Base-by-base conservation (phyloP, 2,113 vertebrate species). In the Crocuta crocuta region DNA sequence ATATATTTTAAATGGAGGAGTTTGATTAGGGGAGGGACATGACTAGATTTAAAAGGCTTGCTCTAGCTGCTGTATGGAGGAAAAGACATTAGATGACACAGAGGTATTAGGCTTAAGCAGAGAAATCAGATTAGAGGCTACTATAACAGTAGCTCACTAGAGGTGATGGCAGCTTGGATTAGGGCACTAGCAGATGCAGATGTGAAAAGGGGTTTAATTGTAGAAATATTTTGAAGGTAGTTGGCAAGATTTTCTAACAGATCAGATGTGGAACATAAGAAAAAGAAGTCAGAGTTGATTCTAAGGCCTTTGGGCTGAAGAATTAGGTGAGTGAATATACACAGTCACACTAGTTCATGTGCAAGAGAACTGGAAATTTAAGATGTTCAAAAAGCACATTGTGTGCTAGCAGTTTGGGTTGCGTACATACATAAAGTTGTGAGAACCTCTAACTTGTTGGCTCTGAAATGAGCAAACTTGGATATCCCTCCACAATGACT, bases 221-320 rank as follows among this genome's bases (percentile, higher is more conserved):
- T 82, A 79, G 50, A 95, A 91, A 39, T 93, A 74, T 81, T 81
- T 76, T 89, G 55, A 92, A 81, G 39, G 7, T 90, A 63, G 33
- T 7, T 76, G 16, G 24, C 10, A 92, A 70, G 73, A 48, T 96
- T 91, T 73, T 13, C 53, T 76, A 50, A 28, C n/a, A 89, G 35
- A 63, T 63, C 73, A 71, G 33, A 79, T 83, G n/a, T 79, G 53
- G 21, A 79, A 28, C 2, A 10, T 73, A 86, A 66, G 31, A 63
- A 92, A 93, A 96, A 66, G 55, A 45, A 45, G 26, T 71, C 65
- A 39, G 35, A 80, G 24, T 53, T 80, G 33, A 87, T 76, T 88
- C 58, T 85, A 39, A 95, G 68, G 35, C 2, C 73, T 92, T 97
- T 85, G 12, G 28, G 3, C 17, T 50, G 26, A 90, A 92, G 39